Percentiles rank a stretch among this genome's conserved stretches.
These are phyloP conservation scores for Vidua chalybeata DNA, from an alignment of 2,113 vertebrate genomes.

Conservation along the genomic window DNA sequence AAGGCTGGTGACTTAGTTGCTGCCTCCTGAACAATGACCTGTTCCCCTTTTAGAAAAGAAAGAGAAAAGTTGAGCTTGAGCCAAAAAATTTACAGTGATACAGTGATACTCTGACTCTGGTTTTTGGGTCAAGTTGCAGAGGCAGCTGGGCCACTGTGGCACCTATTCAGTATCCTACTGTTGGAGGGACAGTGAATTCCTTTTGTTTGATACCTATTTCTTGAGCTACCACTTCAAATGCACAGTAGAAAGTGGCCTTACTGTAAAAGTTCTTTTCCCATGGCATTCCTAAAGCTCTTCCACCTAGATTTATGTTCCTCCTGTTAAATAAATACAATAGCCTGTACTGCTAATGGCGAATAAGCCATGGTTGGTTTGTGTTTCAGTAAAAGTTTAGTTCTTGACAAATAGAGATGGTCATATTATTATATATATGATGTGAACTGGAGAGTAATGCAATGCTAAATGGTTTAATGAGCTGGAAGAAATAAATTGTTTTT, in stretches of 20 bases:
- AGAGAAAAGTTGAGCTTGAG: background rate
- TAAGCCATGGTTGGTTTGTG: background rate
- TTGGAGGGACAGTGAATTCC: background rate
- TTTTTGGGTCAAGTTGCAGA: background rate
- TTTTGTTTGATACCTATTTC: background rate
- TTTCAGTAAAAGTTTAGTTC: background rate
- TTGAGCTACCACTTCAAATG: background rate
- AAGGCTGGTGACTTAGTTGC: background rate
- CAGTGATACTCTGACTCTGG: background rate
- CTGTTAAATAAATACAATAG: background rate
- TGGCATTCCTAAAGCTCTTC: background rate
- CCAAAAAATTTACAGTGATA: background rate
- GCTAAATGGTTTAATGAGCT: background rate
- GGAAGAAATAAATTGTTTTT: conserved; percentile 23
- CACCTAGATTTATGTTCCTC: background rate
- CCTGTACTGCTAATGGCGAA: background rate
- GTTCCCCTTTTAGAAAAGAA: background rate
- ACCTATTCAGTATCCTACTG: background rate
- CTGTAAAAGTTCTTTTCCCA: background rate
- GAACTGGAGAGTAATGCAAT: background rate
- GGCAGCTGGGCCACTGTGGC: background rate
- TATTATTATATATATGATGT: background rate
- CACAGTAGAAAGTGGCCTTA: background rate
- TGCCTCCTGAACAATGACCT: background rate
- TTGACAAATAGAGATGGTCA: background rate